Percentiles rank a stretch among this genome's conserved stretches.
phyloP scores from a whole-genome alignment of 2,797 vertebrate species.

The Enteromius trimaculatus region DNA sequence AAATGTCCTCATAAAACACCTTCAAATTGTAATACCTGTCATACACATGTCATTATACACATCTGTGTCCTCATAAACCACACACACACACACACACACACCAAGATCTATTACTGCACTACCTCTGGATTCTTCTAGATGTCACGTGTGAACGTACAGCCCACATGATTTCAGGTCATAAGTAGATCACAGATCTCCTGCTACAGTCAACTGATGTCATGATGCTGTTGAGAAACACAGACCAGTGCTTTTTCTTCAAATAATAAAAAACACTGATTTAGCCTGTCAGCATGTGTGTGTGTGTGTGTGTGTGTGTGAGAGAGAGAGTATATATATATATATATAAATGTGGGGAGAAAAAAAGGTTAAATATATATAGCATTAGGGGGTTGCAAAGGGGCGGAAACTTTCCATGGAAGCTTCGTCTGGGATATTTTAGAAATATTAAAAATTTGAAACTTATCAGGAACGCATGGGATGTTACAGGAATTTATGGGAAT shows the following conservation, averaged over 20 bases:
- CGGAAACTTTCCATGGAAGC: too few relatives aligned
- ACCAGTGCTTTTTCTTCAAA: neutral
- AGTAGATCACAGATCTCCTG: neutral
- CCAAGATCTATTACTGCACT: neutral
- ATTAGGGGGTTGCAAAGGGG: neutral
- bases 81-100: conserved; percentile 4
- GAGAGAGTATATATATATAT: too few relatives aligned
- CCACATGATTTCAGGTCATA: neutral
- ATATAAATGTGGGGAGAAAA: too few relatives aligned
- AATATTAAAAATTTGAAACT: too few relatives aligned
- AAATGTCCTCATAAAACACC: too few relatives aligned
- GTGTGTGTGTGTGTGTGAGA: too few relatives aligned
- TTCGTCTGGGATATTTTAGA: too few relatives aligned
- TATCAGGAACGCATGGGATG: too few relatives aligned
- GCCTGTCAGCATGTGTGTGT: neutral
- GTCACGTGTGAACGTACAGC: neutral
- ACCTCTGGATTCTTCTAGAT: neutral
- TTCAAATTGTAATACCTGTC: too few relatives aligned
- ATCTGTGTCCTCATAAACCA: neutral
- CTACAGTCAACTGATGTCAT: neutral
- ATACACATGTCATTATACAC: too few relatives aligned
- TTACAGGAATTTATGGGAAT: too few relatives aligned
- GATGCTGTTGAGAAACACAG: too few relatives aligned
- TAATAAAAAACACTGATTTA: neutral
- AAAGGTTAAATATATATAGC: neutral